Base-by-base conservation (phyloP, 1,140 invertebrate genomes). In the Phymastichus coffea region DNA sequence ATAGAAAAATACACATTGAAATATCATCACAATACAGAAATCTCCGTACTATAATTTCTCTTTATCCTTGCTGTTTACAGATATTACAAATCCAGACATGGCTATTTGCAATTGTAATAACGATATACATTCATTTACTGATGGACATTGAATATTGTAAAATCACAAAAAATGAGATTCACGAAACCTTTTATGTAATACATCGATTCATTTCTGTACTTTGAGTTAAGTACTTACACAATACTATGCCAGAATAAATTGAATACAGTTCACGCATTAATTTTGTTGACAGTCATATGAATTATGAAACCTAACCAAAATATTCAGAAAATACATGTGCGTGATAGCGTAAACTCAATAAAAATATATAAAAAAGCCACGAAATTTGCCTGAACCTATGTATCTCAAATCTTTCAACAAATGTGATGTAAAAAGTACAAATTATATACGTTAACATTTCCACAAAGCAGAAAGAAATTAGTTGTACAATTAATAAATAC, bases 1-100 rank as follows among this genome's bases (percentile, higher is more conserved):
- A 48, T 58, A 51, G 47, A 58, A 58, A 58, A 58, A 58, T 58
- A 58, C 51, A 58, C 56, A 57, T 41, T 58, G 26, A 38, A n/a
- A 58, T 47, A 58, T 44, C 6, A 51, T 51, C 44, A 49, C 10
- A 57, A 41, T 19, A 51, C 20, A 57, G 1, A 38, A 6, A 37
- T 38, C 3, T 47, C 38, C 51, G 37, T 7, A 40, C 35, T 25
- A 35, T 23, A 2, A 30, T 23, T 58, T 49, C n/a, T 43, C 20
- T 23, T 26, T 9, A 40, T 35, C 33, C 38, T 51, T 40, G 8
- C 43, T 25, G 30, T n/a, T n/a, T n/a, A n/a, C n/a, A n/a, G n/a
- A n/a, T n/a, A n/a, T n/a, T n/a, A n/a, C n/a, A n/a, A n/a, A n/a
- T n/a, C n/a, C n/a, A n/a, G n/a, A n/a, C n/a, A n/a, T n/a, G n/a